Evolutionary conservation across 2,113 vertebrate species (phyloP).

Genomic region (Vulpes lagopus): DNA sequence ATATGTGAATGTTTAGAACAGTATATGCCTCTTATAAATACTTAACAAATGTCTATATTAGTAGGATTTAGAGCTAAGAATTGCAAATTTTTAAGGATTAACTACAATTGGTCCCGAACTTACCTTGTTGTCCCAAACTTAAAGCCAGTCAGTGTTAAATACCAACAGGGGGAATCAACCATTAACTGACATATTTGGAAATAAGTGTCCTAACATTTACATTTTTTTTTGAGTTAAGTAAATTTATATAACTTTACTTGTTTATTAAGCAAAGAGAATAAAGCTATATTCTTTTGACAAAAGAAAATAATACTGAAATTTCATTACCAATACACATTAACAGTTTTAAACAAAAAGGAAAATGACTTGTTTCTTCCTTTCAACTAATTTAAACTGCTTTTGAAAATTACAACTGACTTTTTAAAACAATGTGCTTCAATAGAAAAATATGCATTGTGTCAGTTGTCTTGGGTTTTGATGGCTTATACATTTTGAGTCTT

Average conservation of each 20-base stretch:
- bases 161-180: background rate
- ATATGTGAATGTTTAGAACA: background rate
- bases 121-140: background rate
- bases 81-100: background rate
- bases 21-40: background rate
- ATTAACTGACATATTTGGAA: background rate
- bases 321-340: constrained; percentile 13
- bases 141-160: constrained; percentile 17
- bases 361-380: constrained; percentile 47
- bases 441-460: constrained; percentile 39
- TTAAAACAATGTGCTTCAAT: constrained; percentile 11
- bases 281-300: constrained; percentile 9
- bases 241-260: constrained; percentile 8
- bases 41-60: background rate
- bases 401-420: constrained; percentile 12
- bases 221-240: constrained; percentile 29
- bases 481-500: background rate
- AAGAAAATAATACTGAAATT: constrained; percentile 46
- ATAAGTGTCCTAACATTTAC: constrained; percentile 12
- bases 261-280: constrained; percentile 44
- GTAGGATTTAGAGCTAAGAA: constrained; percentile 43
- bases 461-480: background rate
- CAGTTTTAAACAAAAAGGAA: constrained; percentile 37
- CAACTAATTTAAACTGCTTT: constrained; percentile 47
- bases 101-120: background rate